Conservation (phyloP, 2,113 vertebrate genomes). For the Salvelinus namaycush region DNA sequence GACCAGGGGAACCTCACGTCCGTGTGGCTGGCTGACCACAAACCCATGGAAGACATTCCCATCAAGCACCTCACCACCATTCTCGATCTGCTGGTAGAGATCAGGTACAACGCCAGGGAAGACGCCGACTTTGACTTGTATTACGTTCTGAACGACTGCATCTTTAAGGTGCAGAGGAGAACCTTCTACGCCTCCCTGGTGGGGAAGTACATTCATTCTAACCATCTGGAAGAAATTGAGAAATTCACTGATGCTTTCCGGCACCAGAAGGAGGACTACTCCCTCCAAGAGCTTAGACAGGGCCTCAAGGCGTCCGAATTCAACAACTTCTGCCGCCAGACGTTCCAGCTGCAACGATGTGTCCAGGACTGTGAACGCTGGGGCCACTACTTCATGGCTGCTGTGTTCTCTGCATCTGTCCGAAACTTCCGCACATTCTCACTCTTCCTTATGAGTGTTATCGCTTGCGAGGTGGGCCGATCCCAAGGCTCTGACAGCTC, state of each 20-base stretch:
- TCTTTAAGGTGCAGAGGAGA: constrained; percentile 52
- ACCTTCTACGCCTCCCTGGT: constrained; percentile 47
- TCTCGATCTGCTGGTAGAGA: constrained; percentile 65
- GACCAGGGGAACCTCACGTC: constrained; percentile 5
- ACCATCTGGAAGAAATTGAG: constrained; percentile 19
- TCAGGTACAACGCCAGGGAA: constrained; percentile 58
- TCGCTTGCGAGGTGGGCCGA: constrained; percentile 62
- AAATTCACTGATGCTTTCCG: constrained; percentile 41
- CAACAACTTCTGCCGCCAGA: constrained; percentile 62
- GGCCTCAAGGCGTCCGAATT: constrained; percentile 59
- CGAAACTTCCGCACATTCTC: constrained; percentile 64
- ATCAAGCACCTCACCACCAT: constrained; percentile 61
- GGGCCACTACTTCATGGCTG: constrained; percentile 65
- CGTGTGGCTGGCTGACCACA: constrained; percentile 52
- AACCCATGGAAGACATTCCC: constrained; percentile 3
- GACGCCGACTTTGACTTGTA: constrained; percentile 40
- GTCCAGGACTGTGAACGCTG: constrained; percentile 60
- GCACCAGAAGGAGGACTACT: constrained; percentile 19
- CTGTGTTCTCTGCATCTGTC: constrained; percentile 64
- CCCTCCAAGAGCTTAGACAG: constrained; percentile 48
- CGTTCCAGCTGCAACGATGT: constrained; percentile 59
- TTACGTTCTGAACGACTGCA: constrained; percentile 64
- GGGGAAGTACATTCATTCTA: constrained; percentile 49
- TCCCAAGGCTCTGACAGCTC: constrained; percentile 31
- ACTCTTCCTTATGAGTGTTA: constrained; percentile 66